A percentile compares a stretch with the other conserved stretches of the same genome.
Conservation (phyloP, 2,113 vertebrate genomes). For the Eulacestoma nigropectus region DNA sequence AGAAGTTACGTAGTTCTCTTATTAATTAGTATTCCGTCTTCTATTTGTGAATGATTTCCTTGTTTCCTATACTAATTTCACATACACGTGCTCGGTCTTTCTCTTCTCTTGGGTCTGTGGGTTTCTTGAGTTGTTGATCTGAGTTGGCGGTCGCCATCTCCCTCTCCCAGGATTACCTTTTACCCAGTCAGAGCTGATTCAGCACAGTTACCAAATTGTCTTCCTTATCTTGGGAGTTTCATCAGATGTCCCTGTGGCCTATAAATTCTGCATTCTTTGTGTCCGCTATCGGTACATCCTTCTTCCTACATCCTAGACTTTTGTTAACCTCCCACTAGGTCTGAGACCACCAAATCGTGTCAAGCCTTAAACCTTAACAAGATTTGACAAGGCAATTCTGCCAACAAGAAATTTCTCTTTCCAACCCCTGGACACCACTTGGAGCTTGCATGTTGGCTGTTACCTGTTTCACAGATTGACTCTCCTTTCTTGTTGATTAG, state of each 20-base stretch:
- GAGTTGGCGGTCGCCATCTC: rapidly evolving
- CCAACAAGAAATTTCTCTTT: neutral
- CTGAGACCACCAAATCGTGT: neutral
- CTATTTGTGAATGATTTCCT: neutral
- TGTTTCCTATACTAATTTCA: neutral
- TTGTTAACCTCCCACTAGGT: neutral
- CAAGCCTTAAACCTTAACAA: neutral
- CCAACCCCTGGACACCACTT: neutral
- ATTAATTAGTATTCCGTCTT: neutral
- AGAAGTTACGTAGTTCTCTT: neutral
- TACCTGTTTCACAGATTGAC: neutral
- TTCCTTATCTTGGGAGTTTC: neutral
- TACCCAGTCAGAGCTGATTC: neutral
- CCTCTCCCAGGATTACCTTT: neutral
- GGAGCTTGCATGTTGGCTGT: neutral
- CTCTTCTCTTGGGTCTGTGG: neutral
- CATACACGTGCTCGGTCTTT: neutral
- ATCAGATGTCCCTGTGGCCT: neutral
- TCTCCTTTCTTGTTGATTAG: neutral
- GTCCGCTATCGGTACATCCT: neutral
- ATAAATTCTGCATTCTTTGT: neutral
- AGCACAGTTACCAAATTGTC: neutral
- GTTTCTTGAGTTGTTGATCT: neutral
- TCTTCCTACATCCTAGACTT: neutral
- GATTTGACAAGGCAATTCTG: neutral